Evolutionary conservation across 2,113 vertebrate genomes (phyloP), one percentile per base, ranked within the genome.

Genomic region (Hyaena hyaena): DNA sequence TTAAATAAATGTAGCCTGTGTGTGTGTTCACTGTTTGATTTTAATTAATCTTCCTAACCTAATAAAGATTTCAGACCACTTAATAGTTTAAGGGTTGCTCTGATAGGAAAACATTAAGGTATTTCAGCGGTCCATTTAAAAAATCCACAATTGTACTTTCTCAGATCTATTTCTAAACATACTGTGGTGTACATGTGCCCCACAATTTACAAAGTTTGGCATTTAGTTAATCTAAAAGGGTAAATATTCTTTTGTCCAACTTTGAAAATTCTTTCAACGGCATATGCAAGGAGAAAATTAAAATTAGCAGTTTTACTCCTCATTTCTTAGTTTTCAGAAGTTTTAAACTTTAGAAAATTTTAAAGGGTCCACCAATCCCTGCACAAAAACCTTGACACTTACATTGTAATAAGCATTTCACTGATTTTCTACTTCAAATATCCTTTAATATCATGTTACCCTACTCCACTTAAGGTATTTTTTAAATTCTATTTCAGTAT

Each of bases 281-380:
- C 86, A 21, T 71, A 76, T 50, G 23, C 45, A 77, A 66, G 80
- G 28, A 90, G 9, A 48, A 90, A 71, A 66, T 63, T 35, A 55
- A 94, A 88, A 35, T 76, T 77, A 95, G 10, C 5, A 92, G 5
- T 31, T 35, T 73, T 93, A 74, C 43, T 89, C 15, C 1, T 68
- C 31, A 50, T 35, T 69, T 90, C n/a, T 71, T 63, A 79, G 23
- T 80, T 95, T 93, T 55, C 43, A 63, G 28, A 94, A 94, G 48
- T 96, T 86, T 96, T 86, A 88, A 87, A 33, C 74, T 77, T 23
- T 86, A 76, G 48, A 83, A 88, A 2, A 96, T 77, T 33, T 23
- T 31, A 93, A 90, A 55, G 45, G 7, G 10, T 10, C 48, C 8
- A 90, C 7, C 28, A 87, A 80, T 4, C 7, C 12, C 53, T 68